phyloP scores from a whole-genome alignment of 2,888 invertebrate genomes.

The Venusia cambrica region DNA sequence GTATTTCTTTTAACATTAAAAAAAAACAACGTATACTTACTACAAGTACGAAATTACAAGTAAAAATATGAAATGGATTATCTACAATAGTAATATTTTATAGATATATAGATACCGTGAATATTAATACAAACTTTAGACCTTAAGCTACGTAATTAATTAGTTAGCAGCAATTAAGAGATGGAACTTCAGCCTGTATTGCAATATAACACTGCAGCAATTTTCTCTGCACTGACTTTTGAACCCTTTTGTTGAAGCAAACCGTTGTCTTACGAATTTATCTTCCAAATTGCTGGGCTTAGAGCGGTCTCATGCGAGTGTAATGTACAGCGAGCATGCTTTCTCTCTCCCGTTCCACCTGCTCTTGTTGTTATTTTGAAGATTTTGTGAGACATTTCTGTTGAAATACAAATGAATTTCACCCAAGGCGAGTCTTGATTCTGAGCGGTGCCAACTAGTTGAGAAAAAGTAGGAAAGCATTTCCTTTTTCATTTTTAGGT shows the following conservation, averaged over 20 bases:
- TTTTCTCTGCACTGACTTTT: constrained; percentile 27
- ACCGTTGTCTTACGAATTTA: constrained; percentile 38
- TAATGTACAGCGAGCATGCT: constrained; percentile 27
- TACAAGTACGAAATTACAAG: no score
- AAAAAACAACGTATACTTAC: no score
- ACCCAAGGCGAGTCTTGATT: constrained; percentile 13
- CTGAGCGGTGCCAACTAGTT: constrained; percentile 2
- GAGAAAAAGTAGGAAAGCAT: no score
- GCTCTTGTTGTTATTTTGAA: constrained; percentile 25
- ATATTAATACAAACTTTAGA: no score
- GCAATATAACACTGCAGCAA: constrained; percentile 38
- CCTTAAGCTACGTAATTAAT: constrained; percentile 66
- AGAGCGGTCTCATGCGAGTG: constrained; percentile 34
- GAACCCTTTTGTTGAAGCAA: constrained; percentile 36
- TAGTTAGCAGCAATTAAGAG: constrained; percentile 64
- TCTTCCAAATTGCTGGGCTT: constrained; percentile 37
- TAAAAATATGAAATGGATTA: no score
- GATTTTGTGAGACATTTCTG: constrained; percentile 21
- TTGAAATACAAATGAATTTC: constrained; percentile 24
- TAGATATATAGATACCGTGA: no score
- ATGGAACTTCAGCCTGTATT: constrained; percentile 56
- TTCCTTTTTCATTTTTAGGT: no score
- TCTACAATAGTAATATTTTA: no score
- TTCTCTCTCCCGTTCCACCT: constrained; percentile 25
- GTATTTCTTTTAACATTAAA: no score